Base-by-base conservation (phyloP, 2,888 invertebrate species). In the Campoletis raptor region DNA sequence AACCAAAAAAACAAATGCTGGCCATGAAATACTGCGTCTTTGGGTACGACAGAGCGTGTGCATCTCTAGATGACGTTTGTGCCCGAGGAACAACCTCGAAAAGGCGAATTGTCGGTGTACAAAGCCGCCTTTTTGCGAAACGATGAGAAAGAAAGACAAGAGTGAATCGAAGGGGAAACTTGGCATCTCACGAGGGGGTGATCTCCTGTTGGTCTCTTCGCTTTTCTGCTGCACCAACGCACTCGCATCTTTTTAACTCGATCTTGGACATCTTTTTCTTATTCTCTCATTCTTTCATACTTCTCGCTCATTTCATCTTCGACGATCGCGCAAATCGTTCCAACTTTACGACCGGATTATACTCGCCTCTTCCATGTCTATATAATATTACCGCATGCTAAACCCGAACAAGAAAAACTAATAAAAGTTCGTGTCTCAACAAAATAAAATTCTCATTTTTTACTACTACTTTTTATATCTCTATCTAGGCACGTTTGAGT, bases 21-120 rank as follows among this genome's bases (percentile, higher is more conserved):
- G 61, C 84, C 84, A 84, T 84, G 84, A 80, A 80, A 79, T 70
- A 69, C 67, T 18, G 40, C 79, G 45, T 80, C 70, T 81, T 42
- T 57, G 48, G 74, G 24, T 61, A 84, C 66, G 79, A 73, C 79
- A 61, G 67, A 67, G 57, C 42, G 24, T 57, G 82, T 69, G 76
- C 67, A 76, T 76, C 76, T 73, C 54, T 45, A 45, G 74, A 69
- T 82, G 76, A 82, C 40, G 74, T 76, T 66, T 24, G 52, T 73
- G 21, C 48, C 61, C 61, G 48, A 61, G 80, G 36, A 61, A n/a
- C 61, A 73, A 52, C 73, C 81, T 81, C 78, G 83, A 72, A 78
- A 81, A 76, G 69, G 77, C 77, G 77, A 77, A 83, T 83, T 70
- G 83, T 57, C 76, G 81, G 37, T 67, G 48, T 37, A 52, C 69